Evolutionary conservation across 2,888 invertebrate genomes (phyloP), one percentile per base, ranked within the genome.

Genomic region (Lacanobia wlatinum): DNA sequence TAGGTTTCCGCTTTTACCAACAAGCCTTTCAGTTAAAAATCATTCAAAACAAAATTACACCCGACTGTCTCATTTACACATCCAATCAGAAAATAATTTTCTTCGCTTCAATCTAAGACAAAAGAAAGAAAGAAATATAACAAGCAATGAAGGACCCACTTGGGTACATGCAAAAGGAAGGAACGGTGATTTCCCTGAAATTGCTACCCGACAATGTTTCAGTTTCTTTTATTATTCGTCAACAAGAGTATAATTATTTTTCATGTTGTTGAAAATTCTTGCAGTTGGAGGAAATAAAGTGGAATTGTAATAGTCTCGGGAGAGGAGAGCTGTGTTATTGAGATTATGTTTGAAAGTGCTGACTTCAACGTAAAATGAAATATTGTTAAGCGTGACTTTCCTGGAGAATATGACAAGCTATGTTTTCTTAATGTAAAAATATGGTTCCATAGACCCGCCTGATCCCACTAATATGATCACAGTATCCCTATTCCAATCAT

Each of bases 211-310:
- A 62, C 60, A 58, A 71, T 80, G 64, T 82, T 84, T 67, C 83
- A 69, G 69, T 76, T 76, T 75, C 75, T 76, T 82, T 79, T 81
- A 76, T 81, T 78, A 77, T 84, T 83, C 78, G 82, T 84, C 86
- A 85, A 73, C 76, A 70, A 68, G 72, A 74, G 70, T 59, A 61
- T 85, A 81, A 87, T 85, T 84, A 79, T 80, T 80, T 83, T 84
- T 80, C 67, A 76, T 76, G 43, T 67, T 70, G 55, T 66, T 76
- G 63, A 76, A 75, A 80, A 65, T 73, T 73, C 50, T 52, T 63
- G 50, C 68, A 70, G 58, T 72, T 21, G 34, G 40, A 53, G 48
- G 46, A 70, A 66, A 69, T 72, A 53, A 73, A 80, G 59, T 76
- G 60, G 48, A 72, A 80, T 50, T n/a, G 58, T 66, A 64, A 71